Conservation (phyloP, 2,113 vertebrate species). For the Elgaria multicarinata region DNA sequence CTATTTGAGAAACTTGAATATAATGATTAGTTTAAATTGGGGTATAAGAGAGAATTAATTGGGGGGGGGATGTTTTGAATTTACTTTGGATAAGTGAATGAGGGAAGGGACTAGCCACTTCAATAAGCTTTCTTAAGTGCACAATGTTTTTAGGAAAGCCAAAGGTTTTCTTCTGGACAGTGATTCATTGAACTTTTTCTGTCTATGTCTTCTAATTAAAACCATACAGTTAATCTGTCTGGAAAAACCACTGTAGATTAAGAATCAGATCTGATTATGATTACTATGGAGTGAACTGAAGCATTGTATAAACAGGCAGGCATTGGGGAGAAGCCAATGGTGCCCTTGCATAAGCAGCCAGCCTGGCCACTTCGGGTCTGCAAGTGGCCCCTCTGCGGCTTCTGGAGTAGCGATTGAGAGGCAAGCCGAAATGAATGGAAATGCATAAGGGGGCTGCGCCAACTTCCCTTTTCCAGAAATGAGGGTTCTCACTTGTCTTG, state of each 20-base stretch:
- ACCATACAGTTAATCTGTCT: constrained; percentile 38
- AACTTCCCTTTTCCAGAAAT: no score
- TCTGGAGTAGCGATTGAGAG: no score
- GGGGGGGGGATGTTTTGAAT: neutral
- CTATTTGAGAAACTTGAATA: constrained; percentile 57
- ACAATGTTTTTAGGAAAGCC: constrained; percentile 41
- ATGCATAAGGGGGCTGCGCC: no score
- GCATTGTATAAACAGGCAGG: constrained; percentile 46
- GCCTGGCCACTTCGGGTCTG: no score
- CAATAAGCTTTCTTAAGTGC: constrained; percentile 34
- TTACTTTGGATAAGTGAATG: neutral
- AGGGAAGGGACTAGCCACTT: constrained; percentile 35
- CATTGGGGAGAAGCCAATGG: neutral
- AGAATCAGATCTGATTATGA: constrained; percentile 53
- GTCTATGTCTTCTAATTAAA: constrained; percentile 25
- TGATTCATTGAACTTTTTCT: constrained; percentile 34
- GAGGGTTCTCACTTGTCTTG: no score
- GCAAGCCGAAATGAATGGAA: no score
- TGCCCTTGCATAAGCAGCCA: no score
- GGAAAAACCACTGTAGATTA: constrained; percentile 20
- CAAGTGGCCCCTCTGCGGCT: no score
- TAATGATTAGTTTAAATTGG: constrained; percentile 45
- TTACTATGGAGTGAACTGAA: constrained; percentile 55
- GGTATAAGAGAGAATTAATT: constrained; percentile 28
- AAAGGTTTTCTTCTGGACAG: constrained; percentile 43